Percentiles rank a stretch among this genome's conserved stretches.
phyloP scores from a whole-genome alignment of 2,888 invertebrate genomes.

The Drosophila nr. medialis region DNA sequence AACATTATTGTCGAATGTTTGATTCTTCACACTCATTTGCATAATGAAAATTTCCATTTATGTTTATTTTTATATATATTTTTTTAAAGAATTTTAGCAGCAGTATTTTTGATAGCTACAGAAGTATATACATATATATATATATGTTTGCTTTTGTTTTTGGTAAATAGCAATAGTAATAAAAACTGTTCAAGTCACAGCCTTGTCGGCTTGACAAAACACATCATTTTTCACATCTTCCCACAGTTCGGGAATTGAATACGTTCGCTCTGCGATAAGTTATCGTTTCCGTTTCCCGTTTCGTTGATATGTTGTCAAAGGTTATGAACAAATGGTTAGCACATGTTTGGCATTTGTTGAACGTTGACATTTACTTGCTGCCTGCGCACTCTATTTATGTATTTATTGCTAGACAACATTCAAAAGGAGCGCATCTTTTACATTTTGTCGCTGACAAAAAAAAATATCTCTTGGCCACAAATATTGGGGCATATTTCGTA shows the following conservation, averaged over 20 bases:
- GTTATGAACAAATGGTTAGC: slow-evolving; percentile 62
- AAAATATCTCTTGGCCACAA: background rate
- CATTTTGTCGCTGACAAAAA: slow-evolving; percentile 18
- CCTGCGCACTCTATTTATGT: slow-evolving; percentile 17
- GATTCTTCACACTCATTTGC: background rate
- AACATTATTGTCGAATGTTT: background rate
- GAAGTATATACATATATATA: background rate
- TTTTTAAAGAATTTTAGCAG: background rate
- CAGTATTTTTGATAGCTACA: no score
- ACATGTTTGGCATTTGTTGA: slow-evolving; percentile 55
- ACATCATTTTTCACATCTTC: slow-evolving; percentile 22
- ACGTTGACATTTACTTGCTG: slow-evolving; percentile 20
- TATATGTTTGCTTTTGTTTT: background rate
- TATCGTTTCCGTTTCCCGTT: slow-evolving; percentile 33
- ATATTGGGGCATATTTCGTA: slow-evolving; percentile 22
- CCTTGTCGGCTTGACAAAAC: slow-evolving; percentile 16
- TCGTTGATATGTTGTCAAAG: slow-evolving; percentile 50
- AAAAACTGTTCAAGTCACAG: background rate
- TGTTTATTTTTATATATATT: background rate
- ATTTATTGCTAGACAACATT: slow-evolving; percentile 46
- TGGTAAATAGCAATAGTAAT: background rate
- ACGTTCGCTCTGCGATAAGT: slow-evolving; percentile 31
- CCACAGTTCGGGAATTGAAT: slow-evolving; percentile 37
- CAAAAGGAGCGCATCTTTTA: slow-evolving; percentile 44
- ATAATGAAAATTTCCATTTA: background rate